Conservation (phyloP, 2,888 invertebrate species). For the Habrosyne pyritoides region DNA sequence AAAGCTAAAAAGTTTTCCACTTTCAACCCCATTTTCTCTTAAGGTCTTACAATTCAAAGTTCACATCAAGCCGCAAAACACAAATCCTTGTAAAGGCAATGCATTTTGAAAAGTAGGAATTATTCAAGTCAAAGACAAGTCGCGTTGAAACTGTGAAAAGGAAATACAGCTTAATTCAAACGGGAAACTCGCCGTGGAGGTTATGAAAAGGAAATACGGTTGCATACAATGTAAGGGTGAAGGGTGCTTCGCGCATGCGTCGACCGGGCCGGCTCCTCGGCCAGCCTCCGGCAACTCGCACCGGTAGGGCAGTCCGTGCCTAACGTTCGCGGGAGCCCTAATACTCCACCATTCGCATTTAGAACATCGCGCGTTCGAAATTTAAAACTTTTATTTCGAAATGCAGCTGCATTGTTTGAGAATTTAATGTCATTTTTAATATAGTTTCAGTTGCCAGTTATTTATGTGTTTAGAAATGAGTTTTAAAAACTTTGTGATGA, state of each 20-base stretch:
- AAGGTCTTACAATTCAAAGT: background rate
- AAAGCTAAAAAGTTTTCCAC: background rate
- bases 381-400: conserved; percentile 40
- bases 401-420: conserved; percentile 26
- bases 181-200: conserved; percentile 28
- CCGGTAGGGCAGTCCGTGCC: conserved; percentile 44
- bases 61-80: background rate
- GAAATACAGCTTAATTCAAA: conserved; percentile 53
- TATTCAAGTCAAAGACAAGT: conserved; percentile 47
- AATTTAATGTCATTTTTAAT: conserved; percentile 20
- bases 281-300: conserved; percentile 35
- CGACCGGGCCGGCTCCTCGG: conserved; percentile 21
- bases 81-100: conserved; percentile 13
- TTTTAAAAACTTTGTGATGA: conserved; percentile 58
- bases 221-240: conserved; percentile 27
- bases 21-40: background rate
- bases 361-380: conserved; percentile 28
- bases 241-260: conserved; percentile 49
- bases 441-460: conserved; percentile 17
- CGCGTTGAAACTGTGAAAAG: conserved; percentile 47
- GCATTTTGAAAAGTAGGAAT: conserved; percentile 34
- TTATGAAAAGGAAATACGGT: conserved; percentile 33
- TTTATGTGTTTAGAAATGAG: conserved; percentile 37
- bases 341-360: conserved; percentile 28
- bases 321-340: conserved; percentile 31